Percentiles rank a stretch among this genome's conserved stretches.
These are phyloP conservation scores for Cremastinae sp. DNA, from an alignment of 2,888 invertebrate species.

Conservation along the genomic window DNA sequence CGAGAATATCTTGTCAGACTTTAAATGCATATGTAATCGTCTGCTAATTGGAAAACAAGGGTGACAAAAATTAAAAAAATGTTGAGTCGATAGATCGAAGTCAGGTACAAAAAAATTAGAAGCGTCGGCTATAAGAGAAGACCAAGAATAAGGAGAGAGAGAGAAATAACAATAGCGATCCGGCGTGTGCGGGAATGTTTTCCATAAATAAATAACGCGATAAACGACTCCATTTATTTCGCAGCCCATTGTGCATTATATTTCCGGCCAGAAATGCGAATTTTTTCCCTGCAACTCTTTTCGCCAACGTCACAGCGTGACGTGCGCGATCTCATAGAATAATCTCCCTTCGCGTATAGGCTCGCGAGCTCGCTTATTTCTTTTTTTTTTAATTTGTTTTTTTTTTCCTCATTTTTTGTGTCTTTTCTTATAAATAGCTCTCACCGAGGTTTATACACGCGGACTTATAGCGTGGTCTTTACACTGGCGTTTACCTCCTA, in stretches of 20 bases:
- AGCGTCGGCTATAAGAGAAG: not conserved
- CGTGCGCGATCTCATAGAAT: slow-evolving; percentile 35
- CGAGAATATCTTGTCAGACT: too few species aligned
- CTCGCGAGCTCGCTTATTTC: not conserved
- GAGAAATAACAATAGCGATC: not conserved
- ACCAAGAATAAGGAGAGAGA: too few species aligned
- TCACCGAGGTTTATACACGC: slow-evolving; percentile 1
- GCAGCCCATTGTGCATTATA: not conserved
- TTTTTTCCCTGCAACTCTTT: not conserved
- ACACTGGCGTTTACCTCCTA: slow-evolving; percentile 67
- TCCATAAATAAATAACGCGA: slow-evolving; percentile 28
- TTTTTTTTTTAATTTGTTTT: not conserved
- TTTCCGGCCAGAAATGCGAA: slow-evolving; percentile 34
- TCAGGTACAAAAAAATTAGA: slow-evolving; percentile 12
- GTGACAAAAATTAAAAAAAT: too few species aligned
- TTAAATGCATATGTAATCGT: too few species aligned
- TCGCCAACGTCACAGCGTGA: slow-evolving; percentile 35
- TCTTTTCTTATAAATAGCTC: slow-evolving; percentile 48
- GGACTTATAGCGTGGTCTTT: slow-evolving; percentile 59
- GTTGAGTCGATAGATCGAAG: too few species aligned
- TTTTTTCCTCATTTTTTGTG: not conserved
- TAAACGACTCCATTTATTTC: slow-evolving; percentile 35
- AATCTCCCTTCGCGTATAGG: slow-evolving; percentile 41
- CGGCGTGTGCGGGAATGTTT: slow-evolving; percentile 11
- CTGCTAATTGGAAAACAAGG: too few species aligned